These are phyloP conservation scores for Stichodactyla mertensii DNA, from an alignment of 64 coral and sea anemone genomes.

Conservation along the genomic window DNA sequence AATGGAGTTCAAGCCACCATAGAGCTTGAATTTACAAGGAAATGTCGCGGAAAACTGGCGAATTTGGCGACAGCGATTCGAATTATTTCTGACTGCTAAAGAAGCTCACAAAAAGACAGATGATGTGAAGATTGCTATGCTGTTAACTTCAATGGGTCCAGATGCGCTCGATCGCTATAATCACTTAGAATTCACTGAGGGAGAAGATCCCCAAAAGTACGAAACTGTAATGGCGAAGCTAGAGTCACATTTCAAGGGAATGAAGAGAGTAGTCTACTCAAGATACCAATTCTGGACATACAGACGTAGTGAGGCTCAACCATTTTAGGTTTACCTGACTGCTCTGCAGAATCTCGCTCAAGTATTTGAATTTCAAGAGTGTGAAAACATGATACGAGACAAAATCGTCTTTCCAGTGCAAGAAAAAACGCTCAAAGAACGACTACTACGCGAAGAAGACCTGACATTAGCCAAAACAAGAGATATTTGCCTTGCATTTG, in stretches of 20 bases:
- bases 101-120: constrained; percentile 24
- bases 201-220: neutral
- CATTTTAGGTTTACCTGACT: constrained; percentile 24
- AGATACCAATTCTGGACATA: constrained; percentile 39
- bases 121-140: neutral
- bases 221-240: neutral
- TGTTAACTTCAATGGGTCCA: neutral
- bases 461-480: constrained; percentile 10
- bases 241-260: constrained; percentile 2
- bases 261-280: constrained; percentile 16
- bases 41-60: constrained; percentile 39
- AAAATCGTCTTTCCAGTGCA: neutral
- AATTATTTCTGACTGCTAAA: constrained; percentile 25
- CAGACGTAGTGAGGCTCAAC: constrained; percentile 15
- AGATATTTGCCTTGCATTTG: too few relatives aligned
- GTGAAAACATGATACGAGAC: too few relatives aligned
- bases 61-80: constrained; percentile 31
- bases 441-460: neutral
- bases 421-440: too few relatives aligned
- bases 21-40: constrained; percentile 19
- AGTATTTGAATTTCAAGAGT: too few relatives aligned
- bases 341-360: too few relatives aligned
- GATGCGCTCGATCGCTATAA: constrained; percentile 3
- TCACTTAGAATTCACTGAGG: neutral
- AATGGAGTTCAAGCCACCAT: constrained; percentile 7